phyloP scores from a whole-genome alignment of 2,113 vertebrate genomes.

The Stigmatopora nigra region DNA sequence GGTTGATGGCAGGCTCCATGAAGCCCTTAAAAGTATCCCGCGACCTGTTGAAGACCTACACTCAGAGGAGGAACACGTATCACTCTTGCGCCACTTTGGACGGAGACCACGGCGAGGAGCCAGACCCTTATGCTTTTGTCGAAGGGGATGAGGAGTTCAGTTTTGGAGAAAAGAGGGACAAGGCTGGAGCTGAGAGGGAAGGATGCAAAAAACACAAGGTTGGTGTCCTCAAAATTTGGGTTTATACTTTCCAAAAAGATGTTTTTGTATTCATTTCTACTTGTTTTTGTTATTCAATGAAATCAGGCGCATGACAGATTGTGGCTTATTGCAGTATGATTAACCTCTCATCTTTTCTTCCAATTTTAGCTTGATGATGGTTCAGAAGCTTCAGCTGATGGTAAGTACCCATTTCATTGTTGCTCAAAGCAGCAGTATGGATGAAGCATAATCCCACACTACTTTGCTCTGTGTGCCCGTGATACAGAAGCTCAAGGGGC shows the following conservation, averaged over 20 bases:
- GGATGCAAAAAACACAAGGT: conserved; percentile 87
- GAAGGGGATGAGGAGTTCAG: conserved; percentile 92
- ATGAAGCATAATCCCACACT: background rate
- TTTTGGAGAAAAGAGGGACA: conserved; percentile 90
- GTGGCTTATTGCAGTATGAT: background rate
- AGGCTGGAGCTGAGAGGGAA: conserved; percentile 80
- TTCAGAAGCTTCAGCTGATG: conserved; percentile 74
- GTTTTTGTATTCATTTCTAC: background rate
- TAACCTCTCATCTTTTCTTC: conserved; percentile 3
- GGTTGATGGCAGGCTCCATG: conserved; percentile 84
- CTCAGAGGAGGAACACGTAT: conserved; percentile 86
- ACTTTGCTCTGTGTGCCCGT: background rate
- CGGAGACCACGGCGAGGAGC: conserved; percentile 77
- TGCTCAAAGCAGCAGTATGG: background rate
- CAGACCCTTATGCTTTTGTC: conserved; percentile 90
- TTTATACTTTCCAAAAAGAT: background rate
- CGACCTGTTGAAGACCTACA: conserved; percentile 84
- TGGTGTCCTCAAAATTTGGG: conserved; percentile 15
- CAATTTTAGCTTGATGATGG: conserved; percentile 78
- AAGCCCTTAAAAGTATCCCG: conserved; percentile 90
- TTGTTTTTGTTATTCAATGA: too few relatives aligned
- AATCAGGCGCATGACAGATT: background rate
- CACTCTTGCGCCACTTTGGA: conserved; percentile 73
- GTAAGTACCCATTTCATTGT: conserved; percentile 52
- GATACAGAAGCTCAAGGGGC: conserved; percentile 78